These are phyloP conservation scores for Orussus abietinus DNA, from an alignment of 1,140 invertebrate genomes.

Conservation along the genomic window DNA sequence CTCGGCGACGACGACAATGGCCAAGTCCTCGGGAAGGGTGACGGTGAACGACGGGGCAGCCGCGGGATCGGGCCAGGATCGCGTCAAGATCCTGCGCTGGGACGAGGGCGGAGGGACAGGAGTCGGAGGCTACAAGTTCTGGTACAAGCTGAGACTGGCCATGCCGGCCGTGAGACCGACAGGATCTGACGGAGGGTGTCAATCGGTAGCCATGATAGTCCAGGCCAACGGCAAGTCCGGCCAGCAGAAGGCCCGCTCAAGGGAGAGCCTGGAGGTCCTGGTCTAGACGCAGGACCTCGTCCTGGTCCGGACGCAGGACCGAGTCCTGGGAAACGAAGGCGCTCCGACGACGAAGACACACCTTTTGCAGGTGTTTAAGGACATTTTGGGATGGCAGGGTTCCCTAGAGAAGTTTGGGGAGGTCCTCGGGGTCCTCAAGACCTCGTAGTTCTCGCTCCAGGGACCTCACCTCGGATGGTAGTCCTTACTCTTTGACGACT, in stretches of 20 bases:
- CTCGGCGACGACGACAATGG: constrained; percentile 32
- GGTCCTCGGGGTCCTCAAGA: too few relatives aligned
- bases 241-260: constrained; percentile 40
- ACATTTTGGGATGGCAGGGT: too few relatives aligned
- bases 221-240: constrained; percentile 39
- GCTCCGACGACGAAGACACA: too few relatives aligned
- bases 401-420: too few relatives aligned
- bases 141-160: constrained; percentile 43
- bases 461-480: too few relatives aligned
- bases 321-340: too few relatives aligned
- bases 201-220: constrained; percentile 48
- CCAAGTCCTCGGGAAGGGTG: constrained; percentile 31
- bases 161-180: constrained; percentile 41
- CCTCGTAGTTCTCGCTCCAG: too few relatives aligned
- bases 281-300: too few relatives aligned
- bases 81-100: constrained; percentile 39
- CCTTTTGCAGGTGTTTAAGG: too few relatives aligned
- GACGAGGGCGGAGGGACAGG: constrained; percentile 22
- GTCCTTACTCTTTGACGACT: too few relatives aligned
- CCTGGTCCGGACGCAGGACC: too few relatives aligned
- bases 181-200: constrained; percentile 28
- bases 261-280: constrained; percentile 49
- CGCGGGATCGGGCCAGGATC: constrained; percentile 19
- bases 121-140: constrained; percentile 37
- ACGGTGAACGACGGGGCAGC: constrained; percentile 18